Evolutionary conservation across 1,140 invertebrate species (phyloP), one percentile per base, ranked within the genome.

Genomic region (Contarinia nasturtii): DNA sequence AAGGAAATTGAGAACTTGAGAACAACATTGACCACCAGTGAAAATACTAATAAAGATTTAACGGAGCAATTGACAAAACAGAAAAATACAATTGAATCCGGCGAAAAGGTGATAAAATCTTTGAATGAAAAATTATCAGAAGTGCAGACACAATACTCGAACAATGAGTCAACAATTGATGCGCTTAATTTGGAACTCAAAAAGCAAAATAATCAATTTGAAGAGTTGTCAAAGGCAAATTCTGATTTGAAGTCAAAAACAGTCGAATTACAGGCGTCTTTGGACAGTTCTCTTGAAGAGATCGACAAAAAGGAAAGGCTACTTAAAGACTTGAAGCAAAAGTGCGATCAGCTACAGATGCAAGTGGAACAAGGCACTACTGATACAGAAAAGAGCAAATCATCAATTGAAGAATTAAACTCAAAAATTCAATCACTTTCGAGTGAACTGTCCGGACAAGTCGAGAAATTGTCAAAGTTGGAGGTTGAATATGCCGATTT

Each of bases 291-390:
- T 8, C 58, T 64, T 19, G 49, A 47, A n/a, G 57, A 60, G 41
- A 49, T 56, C n/a, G 46, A 50, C 21, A 46, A 48, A 5, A 22
- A 19, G 10, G 21, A 44, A 4, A 8, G 12, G 11, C 21, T 3
- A 37, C 5, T 21, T 5, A 46, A 36, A 2, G 19, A 36, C 8
- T 10, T 46, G 10, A 46, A 15, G 7, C 18, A 19, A 20, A 14
- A 33, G 22, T 12, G 7, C n/a, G 44, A 22, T 3, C 19, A 22
- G 17, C 8, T 36, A 4, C 33, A 46, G 36, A 53, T 51, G 10
- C 51, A 53, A 3, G 54, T 67, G 52, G 56, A 62, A 47, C 56
- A 60, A 12, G 67, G 74, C 47, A 56, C 68, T 2, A 54, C 56
- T n/a, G 52, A 60, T 22, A 50, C 68, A 19, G 54, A 63, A 44